Conservation (phyloP, 2,797 vertebrate genomes). For the Apogon hyalosoma region DNA sequence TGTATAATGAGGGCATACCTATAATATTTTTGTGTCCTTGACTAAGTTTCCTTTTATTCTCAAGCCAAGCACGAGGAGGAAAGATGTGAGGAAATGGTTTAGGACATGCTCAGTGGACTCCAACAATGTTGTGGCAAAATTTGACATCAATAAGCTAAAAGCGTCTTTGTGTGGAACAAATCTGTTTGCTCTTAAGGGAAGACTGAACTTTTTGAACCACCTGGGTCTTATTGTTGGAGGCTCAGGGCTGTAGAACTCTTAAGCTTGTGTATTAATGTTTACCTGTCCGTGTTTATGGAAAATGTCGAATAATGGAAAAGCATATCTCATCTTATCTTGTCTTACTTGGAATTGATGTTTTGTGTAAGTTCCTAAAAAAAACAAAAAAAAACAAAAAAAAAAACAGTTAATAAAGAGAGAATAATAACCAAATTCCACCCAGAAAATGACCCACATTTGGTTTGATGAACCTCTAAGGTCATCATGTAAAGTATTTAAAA, state of each 20-base stretch:
- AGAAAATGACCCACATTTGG: no score
- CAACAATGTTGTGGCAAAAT: conserved; percentile 41
- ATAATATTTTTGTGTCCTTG: conserved; percentile 52
- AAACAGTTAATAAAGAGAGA: no score
- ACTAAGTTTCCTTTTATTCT: conserved; percentile 44
- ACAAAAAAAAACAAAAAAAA: no score
- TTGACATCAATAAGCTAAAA: conserved; percentile 34
- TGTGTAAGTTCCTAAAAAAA: no score
- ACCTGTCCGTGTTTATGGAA: no score
- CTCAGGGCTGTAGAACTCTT: not conserved
- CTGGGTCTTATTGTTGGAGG: conserved; percentile 12
- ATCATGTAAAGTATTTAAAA: no score
- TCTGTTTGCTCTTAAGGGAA: conserved; percentile 23
- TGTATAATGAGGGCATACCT: conserved; percentile 37
- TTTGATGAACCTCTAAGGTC: no score
- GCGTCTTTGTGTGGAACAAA: conserved; percentile 17
- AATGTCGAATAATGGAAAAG: no score
- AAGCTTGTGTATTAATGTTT: no score
- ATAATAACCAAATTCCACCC: no score
- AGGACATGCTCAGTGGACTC: conserved; percentile 34
- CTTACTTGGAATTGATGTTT: no score
- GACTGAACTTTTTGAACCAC: conserved; percentile 2
- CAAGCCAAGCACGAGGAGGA: conserved; percentile 60
- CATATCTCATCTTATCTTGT: no score
- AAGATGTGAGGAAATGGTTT: conserved; percentile 51